phyloP scores from a whole-genome alignment of 1,140 invertebrate genomes.

The Magallana gigas region DNA sequence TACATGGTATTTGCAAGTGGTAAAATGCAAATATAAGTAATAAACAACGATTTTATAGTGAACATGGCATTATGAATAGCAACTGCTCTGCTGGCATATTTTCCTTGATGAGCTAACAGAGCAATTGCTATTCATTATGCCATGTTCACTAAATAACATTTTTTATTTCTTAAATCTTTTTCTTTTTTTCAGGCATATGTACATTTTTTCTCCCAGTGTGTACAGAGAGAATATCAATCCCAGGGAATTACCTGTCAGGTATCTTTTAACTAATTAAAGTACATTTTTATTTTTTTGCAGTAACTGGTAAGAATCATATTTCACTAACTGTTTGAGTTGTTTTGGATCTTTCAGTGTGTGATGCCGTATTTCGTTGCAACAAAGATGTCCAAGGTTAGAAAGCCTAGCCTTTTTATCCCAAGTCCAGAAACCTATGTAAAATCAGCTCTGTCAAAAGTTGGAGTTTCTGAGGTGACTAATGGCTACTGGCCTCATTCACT shows the following conservation, averaged over 20 bases:
- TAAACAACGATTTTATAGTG: too few relatives aligned
- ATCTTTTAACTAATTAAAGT: background rate
- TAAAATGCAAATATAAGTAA: too few relatives aligned
- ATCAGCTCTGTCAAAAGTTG: slow-evolving; percentile 85
- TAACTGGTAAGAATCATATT: too few relatives aligned
- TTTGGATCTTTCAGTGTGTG: slow-evolving; percentile 88
- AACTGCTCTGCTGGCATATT: too few relatives aligned
- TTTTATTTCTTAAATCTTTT: background rate
- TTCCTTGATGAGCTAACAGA: too few relatives aligned
- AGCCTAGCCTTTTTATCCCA: slow-evolving; percentile 89
- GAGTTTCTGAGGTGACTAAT: slow-evolving; percentile 60
- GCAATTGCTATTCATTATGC: too few relatives aligned
- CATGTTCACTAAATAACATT: too few relatives aligned
- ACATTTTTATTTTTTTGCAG: background rate
- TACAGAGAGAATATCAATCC: slow-evolving; percentile 88
- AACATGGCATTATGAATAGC: too few relatives aligned
- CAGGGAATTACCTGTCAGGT: slow-evolving; percentile 86
- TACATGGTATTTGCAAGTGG: too few relatives aligned
- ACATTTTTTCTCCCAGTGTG: slow-evolving; percentile 89
- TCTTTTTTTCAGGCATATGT: slow-evolving; percentile 86
- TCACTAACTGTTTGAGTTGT: background rate
- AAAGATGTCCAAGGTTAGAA: slow-evolving; percentile 93
- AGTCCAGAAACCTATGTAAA: slow-evolving; percentile 88
- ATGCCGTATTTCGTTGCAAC: slow-evolving; percentile 94
- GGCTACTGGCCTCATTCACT: slow-evolving; percentile 73